Base-by-base conservation (phyloP, 1,140 invertebrate genomes). In the Adelges cooleyi region DNA sequence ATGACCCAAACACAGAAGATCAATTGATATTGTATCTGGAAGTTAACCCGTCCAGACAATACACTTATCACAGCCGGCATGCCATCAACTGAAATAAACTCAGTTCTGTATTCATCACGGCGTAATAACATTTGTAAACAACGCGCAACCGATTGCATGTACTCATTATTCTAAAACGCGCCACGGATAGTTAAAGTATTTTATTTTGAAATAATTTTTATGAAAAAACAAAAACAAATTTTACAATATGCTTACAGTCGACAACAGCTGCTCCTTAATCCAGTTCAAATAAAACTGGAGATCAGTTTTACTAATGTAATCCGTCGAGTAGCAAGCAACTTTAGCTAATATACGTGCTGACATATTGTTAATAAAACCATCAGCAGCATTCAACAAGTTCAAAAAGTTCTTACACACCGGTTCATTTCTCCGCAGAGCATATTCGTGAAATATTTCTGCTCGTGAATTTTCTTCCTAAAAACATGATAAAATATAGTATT, bases 81-180 rank as follows among this genome's bases (percentile, higher is more conserved):
- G 42, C 97, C 97, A 75, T 98, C 95, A 8, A 97, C 87, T 15
- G 87, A 86, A 3, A 97, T 87, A 77, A 99, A 99, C 27, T 91
- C 90, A 71, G 90, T 85, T 68, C 96, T 85, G 77, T 99, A 99
- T 68, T 92, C 87, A 73, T 98, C 95, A 68, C 96, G 86, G 66
- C 95, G 84, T 23, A 99, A 81, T 92, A 99, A 95, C 95, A 99
- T 99, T 82, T 99, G 97, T 17, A 99, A 81, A 78, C 95, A 99
- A 68, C 97, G 84, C 2, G 89, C 95, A 69, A 96, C 92, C 0
- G 94, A 97, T 73, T 98, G 95, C 72, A 98, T 92, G 78, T 98
- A 99, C 70, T 98, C 95, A 74, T 98, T 98, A 74, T 88, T 88
- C 93, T 97, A 78, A 78, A 74, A 67, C 67, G 59, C n/a, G n/a